Conservation (phyloP, 2,113 vertebrate genomes). For the Festucalex cinctus region DNA sequence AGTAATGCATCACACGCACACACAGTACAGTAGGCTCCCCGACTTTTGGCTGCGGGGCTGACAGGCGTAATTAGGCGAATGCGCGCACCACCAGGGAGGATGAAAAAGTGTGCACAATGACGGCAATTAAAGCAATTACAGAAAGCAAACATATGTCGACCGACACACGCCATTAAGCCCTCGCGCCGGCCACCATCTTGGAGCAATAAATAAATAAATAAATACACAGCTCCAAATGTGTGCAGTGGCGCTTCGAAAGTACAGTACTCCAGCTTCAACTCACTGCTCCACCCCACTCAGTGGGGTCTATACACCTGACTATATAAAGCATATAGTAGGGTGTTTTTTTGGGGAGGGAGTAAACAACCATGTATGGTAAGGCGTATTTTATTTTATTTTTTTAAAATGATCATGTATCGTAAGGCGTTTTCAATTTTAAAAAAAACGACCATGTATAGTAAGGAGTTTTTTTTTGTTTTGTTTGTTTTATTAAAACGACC, state of each 20-base stretch:
- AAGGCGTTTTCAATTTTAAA: too few species aligned
- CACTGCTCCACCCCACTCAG: too few species aligned
- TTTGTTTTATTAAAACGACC: too few species aligned
- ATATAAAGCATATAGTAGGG: too few species aligned
- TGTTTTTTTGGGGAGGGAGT: too few species aligned
- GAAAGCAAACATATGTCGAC: slow-evolving; percentile 66
- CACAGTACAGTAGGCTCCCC: not conserved
- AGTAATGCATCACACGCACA: not conserved
- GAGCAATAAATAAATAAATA: not conserved
- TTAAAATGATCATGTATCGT: too few species aligned
- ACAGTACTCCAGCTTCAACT: not conserved
- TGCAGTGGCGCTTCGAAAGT: not conserved
- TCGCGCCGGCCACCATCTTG: slow-evolving; percentile 54
- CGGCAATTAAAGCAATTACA: slow-evolving; percentile 73
- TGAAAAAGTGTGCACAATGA: slow-evolving; percentile 68
- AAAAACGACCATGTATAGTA: too few species aligned
- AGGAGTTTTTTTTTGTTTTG: too few species aligned
- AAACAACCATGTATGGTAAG: too few species aligned
- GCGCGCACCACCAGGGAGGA: slow-evolving; percentile 61
- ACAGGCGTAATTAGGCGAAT: slow-evolving; percentile 66
- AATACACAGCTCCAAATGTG: not conserved
- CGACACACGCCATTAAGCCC: slow-evolving; percentile 63
- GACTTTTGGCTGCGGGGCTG: slow-evolving; percentile 55
- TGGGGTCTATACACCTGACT: too few species aligned
- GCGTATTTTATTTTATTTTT: too few species aligned